Percentiles rank a stretch among this genome's conserved stretches.
Conservation (phyloP, 1,140 invertebrate genomes). For the Orchesella cincta region DNA sequence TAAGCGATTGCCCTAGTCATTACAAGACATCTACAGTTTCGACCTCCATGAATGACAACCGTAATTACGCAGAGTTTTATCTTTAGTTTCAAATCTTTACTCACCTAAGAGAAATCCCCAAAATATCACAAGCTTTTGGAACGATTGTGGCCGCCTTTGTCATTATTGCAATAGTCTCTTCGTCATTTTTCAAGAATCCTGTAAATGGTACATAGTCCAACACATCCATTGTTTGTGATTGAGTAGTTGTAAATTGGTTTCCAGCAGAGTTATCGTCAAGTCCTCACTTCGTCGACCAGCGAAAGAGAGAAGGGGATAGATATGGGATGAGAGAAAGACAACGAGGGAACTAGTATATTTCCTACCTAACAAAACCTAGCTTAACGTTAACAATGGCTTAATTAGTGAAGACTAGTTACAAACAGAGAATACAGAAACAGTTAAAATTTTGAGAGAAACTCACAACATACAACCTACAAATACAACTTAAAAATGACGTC, state of each 20-base stretch:
- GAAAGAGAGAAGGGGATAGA: not conserved
- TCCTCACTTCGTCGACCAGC: not conserved
- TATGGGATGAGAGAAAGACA: conserved; percentile 10
- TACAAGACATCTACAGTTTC: too few relatives aligned
- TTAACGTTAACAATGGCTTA: conserved; percentile 15
- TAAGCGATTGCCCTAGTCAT: too few relatives aligned
- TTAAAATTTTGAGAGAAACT: conserved; percentile 29
- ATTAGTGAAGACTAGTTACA: conserved; percentile 19
- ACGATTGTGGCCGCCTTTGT: conserved; percentile 41
- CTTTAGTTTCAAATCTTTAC: too few relatives aligned
- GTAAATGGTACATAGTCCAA: conserved; percentile 18
- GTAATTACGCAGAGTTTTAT: too few relatives aligned
- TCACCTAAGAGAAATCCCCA: conserved; percentile 48
- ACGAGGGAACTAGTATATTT: not conserved
- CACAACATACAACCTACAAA: conserved; percentile 24
- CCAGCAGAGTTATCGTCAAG: not conserved
- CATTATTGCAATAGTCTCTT: conserved; percentile 42
- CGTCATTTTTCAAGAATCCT: conserved; percentile 23
- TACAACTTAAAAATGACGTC: conserved; percentile 30
- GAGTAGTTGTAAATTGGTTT: not conserved
- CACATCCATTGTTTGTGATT: not conserved
- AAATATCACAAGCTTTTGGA: conserved; percentile 48
- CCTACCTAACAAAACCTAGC: not conserved
- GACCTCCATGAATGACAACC: too few relatives aligned
- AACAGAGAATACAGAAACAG: conserved; percentile 19